Evolutionary conservation across 2,888 invertebrate genomes (phyloP).

Genomic region (Crocallis elinguaria): DNA sequence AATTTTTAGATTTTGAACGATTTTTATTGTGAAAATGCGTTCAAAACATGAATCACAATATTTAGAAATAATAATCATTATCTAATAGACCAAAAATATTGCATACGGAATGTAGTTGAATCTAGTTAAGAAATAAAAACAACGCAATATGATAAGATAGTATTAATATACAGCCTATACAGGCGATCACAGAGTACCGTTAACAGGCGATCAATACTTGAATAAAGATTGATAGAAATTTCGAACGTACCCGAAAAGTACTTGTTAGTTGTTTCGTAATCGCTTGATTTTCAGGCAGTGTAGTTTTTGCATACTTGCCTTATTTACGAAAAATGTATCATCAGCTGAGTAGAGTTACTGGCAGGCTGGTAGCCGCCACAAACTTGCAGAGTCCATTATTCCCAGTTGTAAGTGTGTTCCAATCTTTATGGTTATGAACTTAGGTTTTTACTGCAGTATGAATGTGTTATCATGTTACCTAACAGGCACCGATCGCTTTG

Average conservation of each 20-base stretch:
- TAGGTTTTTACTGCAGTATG: constrained; percentile 4
- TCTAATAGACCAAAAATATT: too few relatives aligned
- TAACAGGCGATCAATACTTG: too few relatives aligned
- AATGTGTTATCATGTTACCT: constrained; percentile 29
- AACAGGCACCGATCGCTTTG: constrained; percentile 73
- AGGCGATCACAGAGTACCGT: too few relatives aligned
- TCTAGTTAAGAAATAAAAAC: too few relatives aligned
- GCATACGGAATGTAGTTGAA: too few relatives aligned
- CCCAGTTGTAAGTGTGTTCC: constrained; percentile 68
- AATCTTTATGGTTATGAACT: constrained; percentile 13
- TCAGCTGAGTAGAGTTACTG: constrained; percentile 73
- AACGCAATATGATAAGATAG: too few relatives aligned
- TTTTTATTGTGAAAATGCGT: too few relatives aligned
- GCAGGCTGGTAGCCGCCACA: constrained; percentile 70
- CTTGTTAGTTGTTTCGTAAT: constrained; percentile 76
- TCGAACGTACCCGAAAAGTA: constrained; percentile 51
- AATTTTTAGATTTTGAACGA: too few relatives aligned
- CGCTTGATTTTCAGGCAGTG: constrained; percentile 52
- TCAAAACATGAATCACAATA: too few relatives aligned
- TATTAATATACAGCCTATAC: too few relatives aligned
- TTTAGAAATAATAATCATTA: too few relatives aligned
- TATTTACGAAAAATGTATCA: constrained; percentile 70
- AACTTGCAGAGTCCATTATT: constrained; percentile 75
- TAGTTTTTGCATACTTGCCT: constrained; percentile 33
- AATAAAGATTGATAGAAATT: too few relatives aligned